Base-by-base conservation (phyloP, 2,797 vertebrate genomes). In the Threskiornis aethiopicus region DNA sequence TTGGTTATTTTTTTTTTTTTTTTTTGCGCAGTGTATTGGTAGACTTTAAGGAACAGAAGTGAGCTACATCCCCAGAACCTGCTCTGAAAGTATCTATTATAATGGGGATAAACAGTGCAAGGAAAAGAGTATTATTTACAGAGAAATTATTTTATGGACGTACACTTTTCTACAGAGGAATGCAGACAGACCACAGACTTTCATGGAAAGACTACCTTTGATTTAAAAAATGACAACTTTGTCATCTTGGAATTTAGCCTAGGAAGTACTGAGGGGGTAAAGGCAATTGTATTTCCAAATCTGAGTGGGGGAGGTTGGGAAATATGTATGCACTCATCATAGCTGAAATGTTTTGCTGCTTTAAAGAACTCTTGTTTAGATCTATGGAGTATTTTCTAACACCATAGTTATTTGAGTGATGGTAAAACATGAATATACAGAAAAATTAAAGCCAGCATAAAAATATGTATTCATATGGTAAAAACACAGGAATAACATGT, bases 281-380 rank as follows among this genome's bases (percentile, higher is more conserved):
- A 83, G 20, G 3, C 11, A 87, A 67, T 4, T 72, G 3, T 57
- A 51, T 47, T 93, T 83, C 35, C 55, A 83, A 65, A 70, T 42
- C 24, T 35, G 13, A 62, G 9, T 20, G 17, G 70, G 10, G 13
- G 3, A 67, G 2, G 3, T 4, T 64, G 10, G 15, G 9, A 72
- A 54, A 29, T 39, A 33, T 0, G 1, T 6, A 58, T 13, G 39
- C 1, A 8, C 6, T 49, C 37, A 24, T 57, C 3, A 3, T 16
- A 41, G 5, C 0, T 37, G 21, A 82, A 55, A 12, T 25, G 9
- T 29, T 77, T 52, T 80, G 22, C 11, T 71, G 15, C 42, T 71
- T 80, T 87, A 71, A 78, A 87, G 25, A 19, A 24, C 16, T n/a
- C 18, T 52, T 78, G 8, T 39, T 55, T 65, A 64, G 4, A 44